These are phyloP conservation scores for Astreopora myriophthalma DNA, from an alignment of 64 coral and sea anemone species.

Conservation along the genomic window DNA sequence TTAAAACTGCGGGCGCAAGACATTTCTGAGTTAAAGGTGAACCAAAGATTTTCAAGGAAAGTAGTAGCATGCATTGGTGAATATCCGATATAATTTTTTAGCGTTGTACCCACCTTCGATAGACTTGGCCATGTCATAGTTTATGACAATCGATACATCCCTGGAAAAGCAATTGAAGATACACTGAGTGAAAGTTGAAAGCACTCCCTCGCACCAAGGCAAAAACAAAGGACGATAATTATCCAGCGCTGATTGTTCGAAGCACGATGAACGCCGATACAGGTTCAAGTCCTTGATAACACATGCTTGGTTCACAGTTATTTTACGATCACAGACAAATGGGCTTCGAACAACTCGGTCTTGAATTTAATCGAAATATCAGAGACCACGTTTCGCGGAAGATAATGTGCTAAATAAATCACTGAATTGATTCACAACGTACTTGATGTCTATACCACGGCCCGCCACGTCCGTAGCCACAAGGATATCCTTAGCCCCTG, in stretches of 20 bases:
- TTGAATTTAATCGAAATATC: no score
- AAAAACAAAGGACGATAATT: not conserved
- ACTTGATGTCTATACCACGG: slow-evolving; percentile 99
- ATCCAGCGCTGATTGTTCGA: no score
- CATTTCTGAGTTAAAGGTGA: no score
- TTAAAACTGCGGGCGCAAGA: no score
- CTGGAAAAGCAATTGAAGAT: slow-evolving; percentile 40
- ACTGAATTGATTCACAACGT: not conserved
- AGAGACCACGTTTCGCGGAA: no score
- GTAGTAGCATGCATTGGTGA: no score
- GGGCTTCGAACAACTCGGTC: no score
- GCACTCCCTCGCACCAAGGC: not conserved
- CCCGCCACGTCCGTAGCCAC: slow-evolving; percentile 96
- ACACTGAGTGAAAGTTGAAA: not conserved
- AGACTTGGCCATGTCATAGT: slow-evolving; percentile 99
- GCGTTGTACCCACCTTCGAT: slow-evolving; percentile 79
- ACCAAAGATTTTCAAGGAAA: no score
- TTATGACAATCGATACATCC: slow-evolving; percentile 97
- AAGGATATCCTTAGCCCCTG: slow-evolving; percentile 94
- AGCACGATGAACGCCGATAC: no score
- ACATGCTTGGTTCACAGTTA: no score
- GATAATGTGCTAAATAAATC: not conserved
- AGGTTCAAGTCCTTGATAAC: no score
- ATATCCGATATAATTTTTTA: not conserved
- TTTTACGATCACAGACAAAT: no score